Evolutionary conservation across 2,888 invertebrate species (phyloP).

Genomic region (Orthosia gracilis): DNA sequence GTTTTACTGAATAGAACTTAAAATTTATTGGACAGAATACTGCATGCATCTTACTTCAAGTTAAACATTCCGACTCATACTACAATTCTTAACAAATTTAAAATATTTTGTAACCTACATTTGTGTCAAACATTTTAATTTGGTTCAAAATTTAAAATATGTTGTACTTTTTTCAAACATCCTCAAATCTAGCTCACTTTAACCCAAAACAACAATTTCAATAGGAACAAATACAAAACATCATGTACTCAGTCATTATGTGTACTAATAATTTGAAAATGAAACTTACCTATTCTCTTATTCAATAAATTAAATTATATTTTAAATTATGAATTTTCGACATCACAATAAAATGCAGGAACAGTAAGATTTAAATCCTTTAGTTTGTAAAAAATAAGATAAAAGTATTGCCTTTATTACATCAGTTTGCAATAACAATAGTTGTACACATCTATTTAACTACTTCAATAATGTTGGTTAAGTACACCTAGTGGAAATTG

Average conservation of each 20-base stretch:
- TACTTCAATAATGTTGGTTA: slow-evolving; percentile 47
- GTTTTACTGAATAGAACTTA: slow-evolving; percentile 46
- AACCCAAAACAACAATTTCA: slow-evolving; percentile 26
- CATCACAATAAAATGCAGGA: slow-evolving; percentile 16
- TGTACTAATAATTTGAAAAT: slow-evolving; percentile 16
- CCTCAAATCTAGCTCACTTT: slow-evolving; percentile 18
- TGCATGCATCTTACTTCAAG: slow-evolving; percentile 31
- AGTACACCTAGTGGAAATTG: slow-evolving; percentile 51
- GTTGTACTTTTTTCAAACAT: slow-evolving; percentile 38
- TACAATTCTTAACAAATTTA: slow-evolving; percentile 22
- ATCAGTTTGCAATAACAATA: slow-evolving; percentile 18
- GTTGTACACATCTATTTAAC: slow-evolving; percentile 30
- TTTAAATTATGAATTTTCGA: slow-evolving; percentile 7
- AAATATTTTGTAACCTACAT: slow-evolving; percentile 26
- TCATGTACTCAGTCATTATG: slow-evolving; percentile 37
- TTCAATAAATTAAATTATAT: slow-evolving; percentile 17
- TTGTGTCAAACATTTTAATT: slow-evolving; percentile 8
- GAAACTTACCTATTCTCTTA: not conserved
- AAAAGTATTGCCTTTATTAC: not conserved
- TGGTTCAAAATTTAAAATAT: slow-evolving; percentile 1
- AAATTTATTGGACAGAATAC: slow-evolving; percentile 66
- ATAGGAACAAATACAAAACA: slow-evolving; percentile 23
- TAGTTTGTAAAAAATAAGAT: not conserved
- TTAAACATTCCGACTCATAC: slow-evolving; percentile 23
- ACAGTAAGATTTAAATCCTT: slow-evolving; percentile 5